These are phyloP conservation scores for Tenebrio molitor DNA, from an alignment of 1,140 invertebrate genomes.

Conservation along the genomic window DNA sequence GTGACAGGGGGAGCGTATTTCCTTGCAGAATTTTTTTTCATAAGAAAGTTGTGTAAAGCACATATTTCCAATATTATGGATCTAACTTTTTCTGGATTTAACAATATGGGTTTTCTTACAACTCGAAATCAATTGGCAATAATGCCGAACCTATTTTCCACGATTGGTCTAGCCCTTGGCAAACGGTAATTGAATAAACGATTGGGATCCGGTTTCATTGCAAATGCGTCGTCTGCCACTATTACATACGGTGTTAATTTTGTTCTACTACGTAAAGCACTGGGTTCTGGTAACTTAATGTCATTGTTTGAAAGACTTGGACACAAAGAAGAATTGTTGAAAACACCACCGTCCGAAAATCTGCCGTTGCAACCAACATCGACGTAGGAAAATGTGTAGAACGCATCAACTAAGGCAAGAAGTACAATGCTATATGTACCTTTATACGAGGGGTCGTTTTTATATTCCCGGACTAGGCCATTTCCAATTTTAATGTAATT, in stretches of 20 bases:
- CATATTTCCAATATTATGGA: no score
- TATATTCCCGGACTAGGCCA: no score
- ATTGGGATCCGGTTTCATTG: constrained; percentile 49
- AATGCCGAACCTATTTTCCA: no score
- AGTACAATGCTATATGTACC: constrained; percentile 61
- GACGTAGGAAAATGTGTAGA: constrained; percentile 59
- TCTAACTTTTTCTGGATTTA: no score
- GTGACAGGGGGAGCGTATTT: constrained; percentile 39
- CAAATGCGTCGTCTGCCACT: constrained; percentile 56
- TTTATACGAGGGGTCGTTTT: no score
- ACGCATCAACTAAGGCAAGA: constrained; percentile 63
- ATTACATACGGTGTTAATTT: constrained; percentile 52
- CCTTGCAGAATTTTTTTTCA: constrained; percentile 17
- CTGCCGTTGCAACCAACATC: constrained; percentile 63
- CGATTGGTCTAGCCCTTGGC: no score
- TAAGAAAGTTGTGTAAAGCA: constrained; percentile 52
- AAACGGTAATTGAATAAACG: no score
- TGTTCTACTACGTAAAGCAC: constrained; percentile 44
- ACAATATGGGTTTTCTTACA: no score
- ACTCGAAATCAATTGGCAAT: no score
- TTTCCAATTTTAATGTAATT: no score
- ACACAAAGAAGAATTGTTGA: constrained; percentile 47
- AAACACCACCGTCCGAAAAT: constrained; percentile 63
- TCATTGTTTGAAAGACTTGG: constrained; percentile 35
- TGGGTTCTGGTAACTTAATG: constrained; percentile 40